phyloP scores from a whole-genome alignment of 2,797 vertebrate genomes.

The Pristis pectinata region DNA sequence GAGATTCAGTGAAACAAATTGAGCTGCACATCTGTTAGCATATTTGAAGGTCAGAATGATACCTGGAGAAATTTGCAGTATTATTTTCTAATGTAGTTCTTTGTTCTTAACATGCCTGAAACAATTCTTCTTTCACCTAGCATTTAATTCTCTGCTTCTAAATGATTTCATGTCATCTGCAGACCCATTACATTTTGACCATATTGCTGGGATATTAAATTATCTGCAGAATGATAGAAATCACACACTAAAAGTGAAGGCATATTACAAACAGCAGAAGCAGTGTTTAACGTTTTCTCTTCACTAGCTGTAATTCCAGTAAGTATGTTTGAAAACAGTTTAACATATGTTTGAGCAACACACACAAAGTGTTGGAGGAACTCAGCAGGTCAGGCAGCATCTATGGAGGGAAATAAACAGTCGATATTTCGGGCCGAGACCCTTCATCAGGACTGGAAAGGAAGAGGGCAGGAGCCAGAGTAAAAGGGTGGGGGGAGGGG shows the following conservation, averaged over 20 bases:
- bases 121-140: constrained; percentile 42
- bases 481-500: no score
- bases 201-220: neutral
- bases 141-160: constrained; percentile 41
- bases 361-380: no score
- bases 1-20: constrained; percentile 30
- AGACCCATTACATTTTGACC: neutral
- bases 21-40: constrained; percentile 38
- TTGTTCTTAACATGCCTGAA: constrained; percentile 46
- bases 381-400: no score
- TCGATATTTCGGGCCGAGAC: no score
- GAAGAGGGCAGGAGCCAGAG: no score
- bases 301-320: neutral
- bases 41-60: constrained; percentile 45
- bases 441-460: no score
- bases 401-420: no score
- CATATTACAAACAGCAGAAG: neutral
- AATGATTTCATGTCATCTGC: neutral
- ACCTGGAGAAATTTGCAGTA: constrained; percentile 39
- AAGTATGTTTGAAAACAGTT: neutral
- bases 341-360: no score
- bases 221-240: neutral
- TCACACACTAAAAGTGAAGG: neutral
- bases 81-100: constrained; percentile 42
- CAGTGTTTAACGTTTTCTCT: no score